Base-by-base conservation (phyloP, 1,140 invertebrate genomes). In the Drosophila varians region DNA sequence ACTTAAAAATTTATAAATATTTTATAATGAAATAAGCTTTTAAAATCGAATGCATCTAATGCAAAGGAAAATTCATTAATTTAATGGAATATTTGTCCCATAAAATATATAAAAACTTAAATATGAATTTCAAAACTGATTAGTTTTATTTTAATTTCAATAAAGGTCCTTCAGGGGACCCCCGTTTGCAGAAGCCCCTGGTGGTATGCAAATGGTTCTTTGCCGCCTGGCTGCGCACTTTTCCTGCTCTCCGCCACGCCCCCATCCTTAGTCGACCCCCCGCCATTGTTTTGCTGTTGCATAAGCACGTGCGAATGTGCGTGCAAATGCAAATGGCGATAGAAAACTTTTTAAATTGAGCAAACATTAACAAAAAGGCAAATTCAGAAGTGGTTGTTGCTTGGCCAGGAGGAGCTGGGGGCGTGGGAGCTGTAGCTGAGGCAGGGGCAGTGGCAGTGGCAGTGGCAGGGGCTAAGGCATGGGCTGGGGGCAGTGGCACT, bases 281-380 rank as follows among this genome's bases (percentile, higher is more conserved):
- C n/a, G n/a, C n/a, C 19, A 46, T 72, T 62, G 45, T 74, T 64
- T 74, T 56, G 71, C 60, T 58, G 54, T 71, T 74, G 71, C 70
- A 74, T 74, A 62, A 72, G 82, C 72, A 84, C 80, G 82, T 86
- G 80, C 80, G 82, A 87, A 84, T 79, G 80, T 84, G 80, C 80
- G 80, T 86, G 80, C 72, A 61, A 84, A 86, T 86, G 82, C 80
- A 87, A 86, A 86, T 86, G 77, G 80, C 77, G 77, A 87, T 86
- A 77, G 82, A 86, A 86, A 86, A 86, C 51, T 86, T 86, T 83
- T 84, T 87, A 86, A 86, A 86, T 86, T 86, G 80, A 86, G 80
- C 82, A 86, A 86, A 87, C 80, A 86, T 86, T 86, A 86, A 87
- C 72, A 79, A 77, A 77, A 74, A 80, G 54, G 60, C 62, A 65